Evolutionary conservation across 1,140 invertebrate genomes (phyloP).

Genomic region (Camponotus floridanus): DNA sequence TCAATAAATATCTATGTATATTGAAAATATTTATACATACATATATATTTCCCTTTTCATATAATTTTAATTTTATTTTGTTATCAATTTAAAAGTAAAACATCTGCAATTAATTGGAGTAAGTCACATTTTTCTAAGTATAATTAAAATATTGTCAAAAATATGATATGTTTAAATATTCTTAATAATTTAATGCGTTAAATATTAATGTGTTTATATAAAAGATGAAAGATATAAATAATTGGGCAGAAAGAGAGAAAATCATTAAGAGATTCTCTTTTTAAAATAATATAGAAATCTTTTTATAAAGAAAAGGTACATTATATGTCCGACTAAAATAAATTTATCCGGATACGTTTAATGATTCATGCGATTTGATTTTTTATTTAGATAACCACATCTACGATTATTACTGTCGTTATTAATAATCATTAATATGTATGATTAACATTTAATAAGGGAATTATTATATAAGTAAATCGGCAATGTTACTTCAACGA

Average conservation of each 20-base stretch:
- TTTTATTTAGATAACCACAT: not conserved
- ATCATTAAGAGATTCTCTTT: constrained; percentile 16
- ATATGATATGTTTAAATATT: not conserved
- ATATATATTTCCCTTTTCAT: not conserved
- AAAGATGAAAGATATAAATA: not conserved
- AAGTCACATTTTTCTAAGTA: not conserved
- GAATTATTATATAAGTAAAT: constrained; percentile 22
- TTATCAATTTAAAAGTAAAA: not conserved
- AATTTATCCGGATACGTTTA: constrained; percentile 18
- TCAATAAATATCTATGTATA: not conserved
- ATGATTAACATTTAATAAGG: constrained; percentile 45
- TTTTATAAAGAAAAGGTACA: not conserved
- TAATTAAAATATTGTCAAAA: constrained; percentile 7
- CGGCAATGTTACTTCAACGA: not conserved
- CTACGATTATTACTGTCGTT: constrained; percentile 11
- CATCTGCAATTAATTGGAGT: not conserved
- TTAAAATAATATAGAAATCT: not conserved
- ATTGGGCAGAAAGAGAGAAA: not conserved
- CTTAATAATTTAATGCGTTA: not conserved
- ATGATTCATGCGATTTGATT: constrained; percentile 9
- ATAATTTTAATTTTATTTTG: not conserved
- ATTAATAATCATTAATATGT: not conserved
- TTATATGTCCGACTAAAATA: not conserved
- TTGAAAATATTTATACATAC: too few relatives aligned
- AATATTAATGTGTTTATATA: not conserved